Percentiles rank a stretch among this genome's conserved stretches.
Evolutionary conservation across 2,888 invertebrate genomes (phyloP).

Genomic region (Chamaedrilus cognettii): DNA sequence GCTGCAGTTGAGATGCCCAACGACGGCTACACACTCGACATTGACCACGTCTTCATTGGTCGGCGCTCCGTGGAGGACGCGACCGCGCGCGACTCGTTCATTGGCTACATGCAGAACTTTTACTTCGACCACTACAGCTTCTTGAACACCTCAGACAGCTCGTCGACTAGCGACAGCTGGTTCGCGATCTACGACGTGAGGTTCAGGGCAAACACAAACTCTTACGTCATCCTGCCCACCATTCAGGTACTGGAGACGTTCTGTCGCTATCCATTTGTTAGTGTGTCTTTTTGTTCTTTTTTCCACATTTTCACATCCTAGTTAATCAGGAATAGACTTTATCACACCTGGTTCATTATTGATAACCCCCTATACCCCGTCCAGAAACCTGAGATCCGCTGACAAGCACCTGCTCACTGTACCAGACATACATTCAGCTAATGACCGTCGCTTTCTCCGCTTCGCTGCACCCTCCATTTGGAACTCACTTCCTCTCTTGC

Average conservation of each 20-base stretch:
- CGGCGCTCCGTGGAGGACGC: slow-evolving; percentile 8
- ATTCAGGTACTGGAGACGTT: slow-evolving; percentile 26
- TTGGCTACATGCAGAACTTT: slow-evolving; percentile 39
- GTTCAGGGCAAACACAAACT: slow-evolving; percentile 17
- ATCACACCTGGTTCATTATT: too few species aligned
- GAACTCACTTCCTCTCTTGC: too few species aligned
- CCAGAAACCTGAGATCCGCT: too few species aligned
- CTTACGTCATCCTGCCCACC: slow-evolving; percentile 27
- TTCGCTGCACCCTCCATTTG: too few species aligned
- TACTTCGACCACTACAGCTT: slow-evolving; percentile 28
- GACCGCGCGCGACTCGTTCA: slow-evolving; percentile 18
- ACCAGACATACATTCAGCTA: too few species aligned
- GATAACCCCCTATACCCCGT: too few species aligned
- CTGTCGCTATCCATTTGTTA: too few species aligned
- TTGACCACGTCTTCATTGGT: slow-evolving; percentile 29
- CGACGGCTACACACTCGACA: slow-evolving; percentile 32
- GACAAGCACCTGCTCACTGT: too few species aligned
- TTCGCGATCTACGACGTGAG: slow-evolving; percentile 27
- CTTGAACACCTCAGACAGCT: slow-evolving; percentile 21
- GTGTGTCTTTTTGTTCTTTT: too few species aligned
- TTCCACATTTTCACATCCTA: too few species aligned
- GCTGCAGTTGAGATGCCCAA: slow-evolving; percentile 29
- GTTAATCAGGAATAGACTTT: too few species aligned
- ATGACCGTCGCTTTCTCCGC: too few species aligned
- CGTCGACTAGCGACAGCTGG: slow-evolving; percentile 6